Evolutionary conservation across 2,888 invertebrate species (phyloP).

Genomic region (Pomacea canaliculata): DNA sequence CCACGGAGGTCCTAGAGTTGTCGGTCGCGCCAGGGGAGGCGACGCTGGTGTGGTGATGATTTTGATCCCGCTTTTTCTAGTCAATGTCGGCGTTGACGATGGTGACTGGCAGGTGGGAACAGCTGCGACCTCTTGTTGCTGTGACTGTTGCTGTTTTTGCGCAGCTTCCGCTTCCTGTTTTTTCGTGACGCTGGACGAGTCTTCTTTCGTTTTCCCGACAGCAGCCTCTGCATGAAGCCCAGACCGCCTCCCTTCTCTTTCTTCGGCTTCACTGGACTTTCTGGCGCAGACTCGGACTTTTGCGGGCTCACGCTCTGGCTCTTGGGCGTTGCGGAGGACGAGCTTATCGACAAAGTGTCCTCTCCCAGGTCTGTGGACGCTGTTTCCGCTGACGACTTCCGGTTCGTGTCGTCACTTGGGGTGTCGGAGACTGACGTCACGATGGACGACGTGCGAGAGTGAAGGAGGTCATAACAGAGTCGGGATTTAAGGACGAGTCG

Average conservation of each 20-base stretch:
- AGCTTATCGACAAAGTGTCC: constrained; percentile 3
- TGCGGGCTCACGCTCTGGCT: constrained; percentile 10
- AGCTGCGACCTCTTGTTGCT: background rate
- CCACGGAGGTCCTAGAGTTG: background rate
- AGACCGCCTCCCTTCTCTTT: constrained; percentile 39
- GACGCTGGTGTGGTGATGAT: constrained; percentile 36
- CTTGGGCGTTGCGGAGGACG: constrained; percentile 10
- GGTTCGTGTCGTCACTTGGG: constrained; percentile 2
- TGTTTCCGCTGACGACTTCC: constrained; percentile 13
- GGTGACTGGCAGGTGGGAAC: constrained; percentile 12
- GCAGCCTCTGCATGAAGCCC: constrained; percentile 59
- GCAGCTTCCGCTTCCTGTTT: background rate
- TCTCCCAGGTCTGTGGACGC: constrained; percentile 2
- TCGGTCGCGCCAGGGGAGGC: constrained; percentile 5
- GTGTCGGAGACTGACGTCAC: constrained; percentile 18
- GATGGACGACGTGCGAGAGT: constrained; percentile 36
- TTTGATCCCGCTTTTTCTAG: constrained; percentile 31
- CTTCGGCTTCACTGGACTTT: constrained; percentile 30
- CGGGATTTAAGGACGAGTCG: constrained; percentile 33
- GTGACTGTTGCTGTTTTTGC: background rate
- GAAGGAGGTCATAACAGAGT: constrained; percentile 23
- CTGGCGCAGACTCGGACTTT: background rate
- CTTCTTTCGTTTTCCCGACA: constrained; percentile 58
- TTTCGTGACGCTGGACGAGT: constrained; percentile 8
- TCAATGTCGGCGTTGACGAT: constrained; percentile 11